Base-by-base conservation (phyloP, 2,797 vertebrate species). In the Eulemur albifrons region DNA sequence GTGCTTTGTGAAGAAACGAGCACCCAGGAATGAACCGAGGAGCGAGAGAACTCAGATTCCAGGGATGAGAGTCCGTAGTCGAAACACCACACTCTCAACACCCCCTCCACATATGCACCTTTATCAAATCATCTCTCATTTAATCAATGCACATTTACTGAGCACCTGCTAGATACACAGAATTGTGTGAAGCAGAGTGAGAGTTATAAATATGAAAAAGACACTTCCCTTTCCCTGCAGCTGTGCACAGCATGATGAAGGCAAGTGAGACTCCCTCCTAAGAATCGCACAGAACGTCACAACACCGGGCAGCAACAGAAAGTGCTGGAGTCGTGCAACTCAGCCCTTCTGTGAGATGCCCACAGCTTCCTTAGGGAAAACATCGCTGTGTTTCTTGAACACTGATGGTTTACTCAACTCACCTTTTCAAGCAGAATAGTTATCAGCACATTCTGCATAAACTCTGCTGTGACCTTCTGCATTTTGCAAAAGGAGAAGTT, bases 281-380 rank as follows among this genome's bases (percentile, higher is more conserved):
- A 27, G 50, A 57, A 27, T 14, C 30, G 2, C 65, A 4, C 23
- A 18, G 1, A 12, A 23, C 40, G 1, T 8, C 48, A 20, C 4
- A 1, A 18, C 18, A 3, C 0, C 15, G 11, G 43, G n/a, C 73
- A 7, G 7, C 0, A 21, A 4, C 0, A 27, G 11, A 0, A 4
- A 54, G n/a, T 1, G 12, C 5, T 2, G 0, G 2, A 7, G 0
- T 0, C 0, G 6, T 14, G 7, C 3, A 12, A 13, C 8, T 40
- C 6, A 1, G 32, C 38, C 9, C 45, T 15, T 43, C 21, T 5
- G 0, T 0, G 20, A 63, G 8, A 10, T 3, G 18, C 15, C 23
- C 14, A 1, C 1, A 7, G 2, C 7, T 7, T 54, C 57, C 32
- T 9, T 30, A 63, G 48, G 57, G 69, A 13, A 17, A 54, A 2